Conservation (phyloP, 2,113 vertebrate species). For the Elephas maximus region DNA sequence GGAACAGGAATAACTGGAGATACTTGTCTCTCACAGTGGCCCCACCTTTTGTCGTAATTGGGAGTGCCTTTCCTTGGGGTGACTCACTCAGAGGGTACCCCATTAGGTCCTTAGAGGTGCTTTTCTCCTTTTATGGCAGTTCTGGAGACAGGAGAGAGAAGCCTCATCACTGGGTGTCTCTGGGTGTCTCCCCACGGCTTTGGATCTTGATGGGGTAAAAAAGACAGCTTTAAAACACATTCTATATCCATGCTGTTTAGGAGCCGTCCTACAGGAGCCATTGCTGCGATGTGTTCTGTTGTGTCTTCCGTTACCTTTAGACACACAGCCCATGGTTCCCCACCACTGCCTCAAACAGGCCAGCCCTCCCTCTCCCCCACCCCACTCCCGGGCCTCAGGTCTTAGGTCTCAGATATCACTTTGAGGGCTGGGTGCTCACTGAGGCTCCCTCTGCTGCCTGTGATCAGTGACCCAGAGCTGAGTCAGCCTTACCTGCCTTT, state of each 20-base stretch:
- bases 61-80: constrained; percentile 16
- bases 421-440: neutral
- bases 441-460: neutral
- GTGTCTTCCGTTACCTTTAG: neutral
- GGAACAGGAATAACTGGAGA: constrained; percentile 73
- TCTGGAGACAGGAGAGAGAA: neutral
- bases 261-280: neutral
- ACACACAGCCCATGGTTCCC: neutral
- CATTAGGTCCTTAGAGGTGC: neutral
- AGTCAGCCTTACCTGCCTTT: neutral
- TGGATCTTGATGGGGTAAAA: neutral
- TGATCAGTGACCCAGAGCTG: neutral
- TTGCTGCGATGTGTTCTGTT: neutral
- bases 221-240: neutral
- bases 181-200: neutral
- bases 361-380: fast-evolving
- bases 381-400: neutral
- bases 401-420: neutral
- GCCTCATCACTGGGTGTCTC: neutral
- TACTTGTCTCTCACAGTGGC: neutral
- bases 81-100: constrained; percentile 61
- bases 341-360: neutral
- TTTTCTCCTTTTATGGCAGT: constrained; percentile 64
- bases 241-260: neutral
- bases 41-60: constrained; percentile 43